Evolutionary conservation across 35 echinoderm and acorn worm species (phyloP).

Genomic region (Lytechinus variegatus): DNA sequence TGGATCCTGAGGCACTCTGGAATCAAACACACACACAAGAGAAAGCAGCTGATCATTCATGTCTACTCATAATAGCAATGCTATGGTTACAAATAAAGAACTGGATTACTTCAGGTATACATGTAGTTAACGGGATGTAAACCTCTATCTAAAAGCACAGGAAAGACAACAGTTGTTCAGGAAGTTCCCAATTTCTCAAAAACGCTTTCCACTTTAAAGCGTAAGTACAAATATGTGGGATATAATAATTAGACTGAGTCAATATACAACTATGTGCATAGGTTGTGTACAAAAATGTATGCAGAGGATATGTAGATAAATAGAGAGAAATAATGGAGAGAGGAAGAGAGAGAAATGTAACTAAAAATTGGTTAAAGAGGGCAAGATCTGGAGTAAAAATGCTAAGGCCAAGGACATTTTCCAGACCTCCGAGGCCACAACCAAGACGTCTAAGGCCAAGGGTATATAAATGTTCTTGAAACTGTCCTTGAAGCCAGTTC

Average conservation of each 20-base stretch:
- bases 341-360: too few species aligned
- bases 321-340: too few species aligned
- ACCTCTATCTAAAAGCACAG: background rate
- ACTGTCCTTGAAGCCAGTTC: too few species aligned
- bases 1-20: slow-evolving; percentile 64
- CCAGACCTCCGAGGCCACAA: too few species aligned
- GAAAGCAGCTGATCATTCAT: background rate
- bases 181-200: background rate
- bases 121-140: background rate
- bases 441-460: too few species aligned
- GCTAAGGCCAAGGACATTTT: too few species aligned
- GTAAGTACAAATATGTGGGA: background rate
- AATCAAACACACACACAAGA: background rate
- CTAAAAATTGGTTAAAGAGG: too few species aligned
- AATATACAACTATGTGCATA: too few species aligned
- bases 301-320: too few species aligned
- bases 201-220: background rate
- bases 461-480: too few species aligned
- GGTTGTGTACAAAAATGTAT: too few species aligned
- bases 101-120: background rate
- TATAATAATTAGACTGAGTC: background rate
- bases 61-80: background rate
- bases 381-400: too few species aligned
- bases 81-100: background rate
- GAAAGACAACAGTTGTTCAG: background rate